Base-by-base conservation (phyloP, 1,140 invertebrate genomes). In the Choristoneura fumiferana region DNA sequence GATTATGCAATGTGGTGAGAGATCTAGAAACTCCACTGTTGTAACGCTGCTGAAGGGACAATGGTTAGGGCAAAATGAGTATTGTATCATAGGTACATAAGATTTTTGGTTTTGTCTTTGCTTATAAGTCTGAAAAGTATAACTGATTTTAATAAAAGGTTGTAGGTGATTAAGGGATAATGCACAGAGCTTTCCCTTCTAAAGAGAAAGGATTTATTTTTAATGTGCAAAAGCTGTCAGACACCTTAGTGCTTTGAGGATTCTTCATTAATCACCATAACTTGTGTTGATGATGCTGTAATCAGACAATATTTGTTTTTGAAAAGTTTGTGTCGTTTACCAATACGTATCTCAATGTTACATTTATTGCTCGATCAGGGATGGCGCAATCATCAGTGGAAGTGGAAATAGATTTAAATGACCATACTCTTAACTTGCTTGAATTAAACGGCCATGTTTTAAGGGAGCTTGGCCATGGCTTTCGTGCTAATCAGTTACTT, bases 1-100 rank as follows among this genome's bases (percentile, higher is more conserved):
- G 89, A 90, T 69, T 90, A 90, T 69, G 82, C 81, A 12, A 88
- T 87, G 87, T 90, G 89, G 89, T 90, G 89, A 90, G 83, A 89
- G 67, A 88, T 86, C 61, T 89, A 81, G 61, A 65, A 66, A 55
- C 57, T 39, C 60, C 60, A 61, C 59, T 60, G 52, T 54, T 63
- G 53, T 54, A n/a, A n/a, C 39, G 60, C 34, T 38, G 38, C 22
- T 59, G 63, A 75, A 62, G 60, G 58, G 73, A 84, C 76, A 69
- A 76, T 77, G 17, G 59, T 72, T 60, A 69, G 67, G 75, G 75
- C 71, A 70, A 69, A 71, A 45, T n/a, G 49, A 54, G 61, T 75
- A 74, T 77, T 81, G 70, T 78, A 82, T 69, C 61, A 67, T 74
- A 76, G 78, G 77, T n/a, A 71, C 69, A 78, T 73, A 40, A 40